Conservation (phyloP, 2,888 invertebrate genomes). For the Gymnocheta viridis region DNA sequence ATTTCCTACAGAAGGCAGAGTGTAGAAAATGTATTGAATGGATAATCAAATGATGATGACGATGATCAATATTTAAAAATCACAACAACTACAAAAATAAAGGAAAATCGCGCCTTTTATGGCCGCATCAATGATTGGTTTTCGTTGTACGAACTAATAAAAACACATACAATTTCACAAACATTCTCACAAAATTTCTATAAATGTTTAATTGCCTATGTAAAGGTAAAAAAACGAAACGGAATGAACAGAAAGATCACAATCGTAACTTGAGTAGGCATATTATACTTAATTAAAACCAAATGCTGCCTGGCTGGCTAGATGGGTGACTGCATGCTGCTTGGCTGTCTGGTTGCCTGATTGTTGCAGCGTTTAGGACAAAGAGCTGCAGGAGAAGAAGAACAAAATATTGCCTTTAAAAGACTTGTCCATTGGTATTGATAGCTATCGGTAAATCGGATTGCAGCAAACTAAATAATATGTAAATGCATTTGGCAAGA, state of each 20-base stretch:
- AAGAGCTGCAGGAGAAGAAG: background rate
- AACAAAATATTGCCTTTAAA: slow-evolving; percentile 43
- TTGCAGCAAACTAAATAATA: slow-evolving; percentile 53
- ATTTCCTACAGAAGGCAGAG: slow-evolving; percentile 22
- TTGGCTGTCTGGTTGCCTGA: slow-evolving; percentile 59
- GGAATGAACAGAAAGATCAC: slow-evolving; percentile 66
- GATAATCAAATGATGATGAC: slow-evolving; percentile 66
- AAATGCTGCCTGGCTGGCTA: slow-evolving; percentile 65
- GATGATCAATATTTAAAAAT: slow-evolving; percentile 67
- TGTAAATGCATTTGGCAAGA: slow-evolving; percentile 50
- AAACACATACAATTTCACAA: background rate
- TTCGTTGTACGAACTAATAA: slow-evolving; percentile 26
- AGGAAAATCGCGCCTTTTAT: slow-evolving; percentile 71
- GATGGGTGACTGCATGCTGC: slow-evolving; percentile 47
- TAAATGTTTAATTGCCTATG: slow-evolving; percentile 54
- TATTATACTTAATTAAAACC: slow-evolving; percentile 73
- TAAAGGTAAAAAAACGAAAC: slow-evolving; percentile 36
- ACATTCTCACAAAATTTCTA: slow-evolving; percentile 10
- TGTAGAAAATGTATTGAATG: slow-evolving; percentile 40
- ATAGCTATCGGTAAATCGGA: slow-evolving; percentile 64
- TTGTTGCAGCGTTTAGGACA: slow-evolving; percentile 39
- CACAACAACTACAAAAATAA: slow-evolving; percentile 28
- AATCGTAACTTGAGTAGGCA: slow-evolving; percentile 73
- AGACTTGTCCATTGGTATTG: slow-evolving; percentile 66
- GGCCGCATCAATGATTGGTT: slow-evolving; percentile 67